These are phyloP conservation scores for Acleris emargana DNA, from an alignment of 2,888 invertebrate genomes.

Conservation along the genomic window DNA sequence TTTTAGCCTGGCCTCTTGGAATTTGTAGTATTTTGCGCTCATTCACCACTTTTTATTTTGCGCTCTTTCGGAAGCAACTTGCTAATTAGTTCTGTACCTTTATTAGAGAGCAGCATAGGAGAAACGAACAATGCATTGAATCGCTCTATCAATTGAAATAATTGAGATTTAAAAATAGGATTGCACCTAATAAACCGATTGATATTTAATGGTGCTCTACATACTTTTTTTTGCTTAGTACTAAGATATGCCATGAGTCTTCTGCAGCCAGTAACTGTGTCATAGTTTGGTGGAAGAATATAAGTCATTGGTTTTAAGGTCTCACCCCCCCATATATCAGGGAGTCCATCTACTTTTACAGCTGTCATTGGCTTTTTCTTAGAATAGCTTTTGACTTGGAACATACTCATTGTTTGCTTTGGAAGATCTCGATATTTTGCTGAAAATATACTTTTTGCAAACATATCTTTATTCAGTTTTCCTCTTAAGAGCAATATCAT, in stretches of 20 bases:
- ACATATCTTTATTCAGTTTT: conserved; percentile 51
- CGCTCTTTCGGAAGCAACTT: neutral
- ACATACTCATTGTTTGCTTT: conserved; percentile 41
- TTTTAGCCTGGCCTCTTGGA: too few species aligned
- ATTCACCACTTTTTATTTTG: neutral
- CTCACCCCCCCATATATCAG: conserved; percentile 63
- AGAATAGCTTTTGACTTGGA: conserved; percentile 64
- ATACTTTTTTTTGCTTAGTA: conserved; percentile 37
- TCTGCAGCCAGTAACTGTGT: conserved; percentile 65
- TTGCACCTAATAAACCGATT: conserved; percentile 50
- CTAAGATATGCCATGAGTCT: conserved; percentile 54
- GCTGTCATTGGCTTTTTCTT: conserved; percentile 46
- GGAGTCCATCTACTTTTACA: conserved; percentile 41
- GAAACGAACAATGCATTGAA: conserved; percentile 63
- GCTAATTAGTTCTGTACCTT: conserved; percentile 39
- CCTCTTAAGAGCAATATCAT: conserved; percentile 59
- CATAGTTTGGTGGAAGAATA: conserved; percentile 66
- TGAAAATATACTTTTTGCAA: conserved; percentile 47
- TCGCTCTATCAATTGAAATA: conserved; percentile 54
- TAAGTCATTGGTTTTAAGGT: conserved; percentile 44
- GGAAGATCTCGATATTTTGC: conserved; percentile 50
- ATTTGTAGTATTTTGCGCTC: too few species aligned
- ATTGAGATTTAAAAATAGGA: conserved; percentile 49
- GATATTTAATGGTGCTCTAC: conserved; percentile 40
- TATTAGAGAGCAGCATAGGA: conserved; percentile 68